phyloP scores from a whole-genome alignment of 2,797 vertebrate genomes.

The Syncerus caffer region DNA sequence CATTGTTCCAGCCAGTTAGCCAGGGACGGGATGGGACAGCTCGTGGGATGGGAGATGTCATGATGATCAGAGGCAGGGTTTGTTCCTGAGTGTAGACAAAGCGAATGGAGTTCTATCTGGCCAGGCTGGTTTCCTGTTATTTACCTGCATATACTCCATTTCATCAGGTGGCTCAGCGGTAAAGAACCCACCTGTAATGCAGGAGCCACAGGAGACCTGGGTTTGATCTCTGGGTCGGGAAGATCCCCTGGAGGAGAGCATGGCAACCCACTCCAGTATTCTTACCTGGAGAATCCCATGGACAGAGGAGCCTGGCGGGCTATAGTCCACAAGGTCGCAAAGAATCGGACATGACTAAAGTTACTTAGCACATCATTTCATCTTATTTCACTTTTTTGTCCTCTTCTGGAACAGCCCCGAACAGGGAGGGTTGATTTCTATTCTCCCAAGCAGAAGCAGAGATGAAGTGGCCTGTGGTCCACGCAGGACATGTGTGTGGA shows the following conservation, averaged over 20 bases:
- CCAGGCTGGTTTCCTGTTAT: background rate
- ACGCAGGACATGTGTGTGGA: background rate
- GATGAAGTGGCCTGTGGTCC: rapidly evolving
- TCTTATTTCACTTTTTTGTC: background rate
- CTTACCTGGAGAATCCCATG: background rate
- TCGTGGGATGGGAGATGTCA: rapidly evolving
- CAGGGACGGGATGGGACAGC: rapidly evolving
- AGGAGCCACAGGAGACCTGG: background rate
- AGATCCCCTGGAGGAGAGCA: background rate
- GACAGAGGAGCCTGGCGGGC: background rate
- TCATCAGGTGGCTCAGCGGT: background rate
- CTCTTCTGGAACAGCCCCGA: rapidly evolving
- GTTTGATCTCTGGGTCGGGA: background rate
- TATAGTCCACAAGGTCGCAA: background rate
- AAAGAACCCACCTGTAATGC: background rate
- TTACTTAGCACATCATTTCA: background rate
- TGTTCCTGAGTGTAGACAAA: background rate
- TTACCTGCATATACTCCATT: background rate
- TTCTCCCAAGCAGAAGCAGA: background rate
- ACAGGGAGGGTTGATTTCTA: background rate
- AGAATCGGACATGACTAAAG: background rate
- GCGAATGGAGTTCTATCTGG: rapidly evolving
- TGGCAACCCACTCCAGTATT: background rate
- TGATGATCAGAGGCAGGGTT: too few species aligned
- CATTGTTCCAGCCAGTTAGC: background rate